phyloP scores from a whole-genome alignment of 2,797 vertebrate genomes.

The Hemibagrus guttatus region DNA sequence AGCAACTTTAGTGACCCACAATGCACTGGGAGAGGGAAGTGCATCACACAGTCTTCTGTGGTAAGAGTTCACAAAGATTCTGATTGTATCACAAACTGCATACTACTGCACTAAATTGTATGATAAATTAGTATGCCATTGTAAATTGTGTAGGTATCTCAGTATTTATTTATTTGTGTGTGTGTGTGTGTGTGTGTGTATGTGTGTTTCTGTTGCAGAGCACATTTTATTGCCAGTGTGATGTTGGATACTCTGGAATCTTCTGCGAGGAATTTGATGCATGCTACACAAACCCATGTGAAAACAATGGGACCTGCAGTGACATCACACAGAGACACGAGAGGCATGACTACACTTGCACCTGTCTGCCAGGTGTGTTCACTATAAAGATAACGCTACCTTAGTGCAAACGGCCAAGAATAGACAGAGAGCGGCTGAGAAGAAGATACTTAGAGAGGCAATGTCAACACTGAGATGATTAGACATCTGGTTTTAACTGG shows the following conservation, averaged over 20 bases:
- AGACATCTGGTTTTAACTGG: background rate
- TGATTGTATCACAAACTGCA: background rate
- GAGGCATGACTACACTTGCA: conserved; percentile 86
- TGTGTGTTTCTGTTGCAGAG: conserved; percentile 69
- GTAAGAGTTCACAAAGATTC: conserved; percentile 68
- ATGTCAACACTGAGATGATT: background rate
- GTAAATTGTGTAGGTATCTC: no score
- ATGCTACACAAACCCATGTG: conserved; percentile 85
- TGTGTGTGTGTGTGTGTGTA: background rate
- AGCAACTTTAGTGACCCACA: conserved; percentile 77
- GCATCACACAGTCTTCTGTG: conserved; percentile 85
- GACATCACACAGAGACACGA: conserved; percentile 82
- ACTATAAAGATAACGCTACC: background rate
- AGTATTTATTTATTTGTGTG: no score
- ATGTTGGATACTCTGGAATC: conserved; percentile 82
- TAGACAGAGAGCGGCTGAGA: background rate
- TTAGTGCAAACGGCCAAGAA: background rate
- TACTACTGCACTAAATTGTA: background rate
- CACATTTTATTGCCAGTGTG: conserved; percentile 90
- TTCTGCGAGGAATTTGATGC: conserved; percentile 94
- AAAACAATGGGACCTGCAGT: conserved; percentile 85
- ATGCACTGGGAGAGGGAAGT: conserved; percentile 91
- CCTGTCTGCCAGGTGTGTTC: conserved; percentile 83
- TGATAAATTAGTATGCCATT: background rate
- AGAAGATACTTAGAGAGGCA: conserved; percentile 14